A percentile compares a stretch with the other conserved stretches of the same genome.
These are phyloP conservation scores for Xestia xanthographa DNA, from an alignment of 2,888 invertebrate species.

Conservation along the genomic window DNA sequence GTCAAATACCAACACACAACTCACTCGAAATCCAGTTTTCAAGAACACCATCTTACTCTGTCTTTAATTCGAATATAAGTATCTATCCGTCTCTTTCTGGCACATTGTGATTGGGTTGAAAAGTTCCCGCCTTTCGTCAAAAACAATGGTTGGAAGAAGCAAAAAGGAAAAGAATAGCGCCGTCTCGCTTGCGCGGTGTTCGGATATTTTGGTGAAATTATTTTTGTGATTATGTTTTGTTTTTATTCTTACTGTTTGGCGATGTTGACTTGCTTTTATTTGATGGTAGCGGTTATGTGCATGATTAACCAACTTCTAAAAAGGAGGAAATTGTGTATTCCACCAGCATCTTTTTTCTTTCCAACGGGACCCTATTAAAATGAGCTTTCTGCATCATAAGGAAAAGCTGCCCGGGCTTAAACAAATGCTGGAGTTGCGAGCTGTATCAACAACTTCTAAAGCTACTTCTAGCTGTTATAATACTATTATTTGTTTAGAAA, in stretches of 20 bases:
- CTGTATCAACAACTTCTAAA: too few relatives aligned
- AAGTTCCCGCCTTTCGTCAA: slow-evolving; percentile 79
- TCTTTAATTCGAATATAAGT: slow-evolving; percentile 66
- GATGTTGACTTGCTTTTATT: slow-evolving; percentile 6
- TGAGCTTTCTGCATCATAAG: too few relatives aligned
- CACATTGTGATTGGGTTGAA: slow-evolving; percentile 77
- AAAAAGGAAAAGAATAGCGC: slow-evolving; percentile 63
- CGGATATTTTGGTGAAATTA: slow-evolving; percentile 19
- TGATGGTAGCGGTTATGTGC: background rate
- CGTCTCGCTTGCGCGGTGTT: slow-evolving; percentile 50
- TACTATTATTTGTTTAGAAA: too few relatives aligned
- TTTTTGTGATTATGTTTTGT: slow-evolving; percentile 25
- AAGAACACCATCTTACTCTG: slow-evolving; percentile 56
- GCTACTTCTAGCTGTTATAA: too few relatives aligned
- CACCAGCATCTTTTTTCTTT: too few relatives aligned
- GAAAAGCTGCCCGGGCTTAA: too few relatives aligned
- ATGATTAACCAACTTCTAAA: background rate
- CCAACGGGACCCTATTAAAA: too few relatives aligned
- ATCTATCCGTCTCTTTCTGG: slow-evolving; percentile 67
- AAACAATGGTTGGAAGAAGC: slow-evolving; percentile 74
- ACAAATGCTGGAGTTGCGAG: too few relatives aligned
- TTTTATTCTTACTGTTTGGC: background rate
- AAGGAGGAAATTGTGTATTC: too few relatives aligned
- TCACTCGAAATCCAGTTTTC: slow-evolving; percentile 38
- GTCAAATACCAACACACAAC: slow-evolving; percentile 11